Base-by-base conservation (phyloP, 2,888 invertebrate species). In the Drosophila meridionalis region DNA sequence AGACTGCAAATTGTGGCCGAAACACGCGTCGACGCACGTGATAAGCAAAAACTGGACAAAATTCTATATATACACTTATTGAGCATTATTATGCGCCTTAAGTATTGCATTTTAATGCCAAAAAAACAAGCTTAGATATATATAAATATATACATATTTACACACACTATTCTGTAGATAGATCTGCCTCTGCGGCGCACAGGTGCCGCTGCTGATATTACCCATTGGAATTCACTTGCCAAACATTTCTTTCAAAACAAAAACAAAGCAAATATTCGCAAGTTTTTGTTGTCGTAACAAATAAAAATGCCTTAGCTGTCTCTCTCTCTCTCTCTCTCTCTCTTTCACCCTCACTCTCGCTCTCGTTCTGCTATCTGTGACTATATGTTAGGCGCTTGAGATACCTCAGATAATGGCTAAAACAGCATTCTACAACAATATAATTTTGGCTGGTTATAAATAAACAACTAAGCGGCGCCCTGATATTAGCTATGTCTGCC, bases 321-420 rank as follows among this genome's bases (percentile, higher is more conserved):
- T 20, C 61, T 36, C 20, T 11, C 8, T 28, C 3, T 7, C 52
- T 48, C 50, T 48, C 30, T 2, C 14, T 14, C 7, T 48, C 9
- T 30, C 30, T 8, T 14, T 48, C 47, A 30, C 50, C 5, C n/a
- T 60, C 45, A 43, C 50, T 45, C 47, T 48, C 1, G 32, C 30
- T 9, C 32, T 32, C 43, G 30, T 5, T n/a, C n/a, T 60, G 53
- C 55, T 57, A 68, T 36, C 56, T 68, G 55, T 47, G 43, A 56
- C 58, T 55, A 34, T 36, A 48, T 65, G 53, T 47, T 66, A 68
- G 61, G 12, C 55, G 65, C 73, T 60, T 50, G 52, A 78, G 68
- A 81, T 81, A 78, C 69, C 71, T 64, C 26, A 62, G 81, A 80
- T 80, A 81, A 74, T 68, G 55, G 59, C 63, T 59, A 66, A 66